A percentile compares a stretch with the other conserved stretches of the same genome.
These are phyloP conservation scores for Synanthedon myopaeformis DNA, from an alignment of 2,888 invertebrate genomes.

Conservation along the genomic window DNA sequence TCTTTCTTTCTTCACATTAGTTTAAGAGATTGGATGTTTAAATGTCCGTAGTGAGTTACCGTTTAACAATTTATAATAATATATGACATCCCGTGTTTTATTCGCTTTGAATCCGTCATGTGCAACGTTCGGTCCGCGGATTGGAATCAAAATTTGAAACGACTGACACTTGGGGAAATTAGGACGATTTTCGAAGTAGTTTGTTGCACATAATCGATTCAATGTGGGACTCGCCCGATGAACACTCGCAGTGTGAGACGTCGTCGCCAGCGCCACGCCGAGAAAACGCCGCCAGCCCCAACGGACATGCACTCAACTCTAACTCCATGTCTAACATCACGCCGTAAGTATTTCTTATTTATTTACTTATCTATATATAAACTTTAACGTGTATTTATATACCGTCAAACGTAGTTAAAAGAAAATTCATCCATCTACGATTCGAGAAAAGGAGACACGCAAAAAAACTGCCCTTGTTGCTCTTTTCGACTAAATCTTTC, in stretches of 20 bases:
- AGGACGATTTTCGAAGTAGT: constrained; percentile 71
- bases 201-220: constrained; percentile 73
- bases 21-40: constrained; percentile 58
- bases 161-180: constrained; percentile 47
- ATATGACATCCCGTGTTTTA: constrained; percentile 72
- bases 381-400: no score
- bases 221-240: constrained; percentile 72
- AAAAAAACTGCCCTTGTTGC: no score
- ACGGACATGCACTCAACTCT: constrained; percentile 55
- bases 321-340: constrained; percentile 70
- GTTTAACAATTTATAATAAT: constrained; percentile 63
- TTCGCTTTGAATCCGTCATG: constrained; percentile 72
- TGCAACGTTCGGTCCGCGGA: constrained; percentile 60
- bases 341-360: constrained; percentile 64
- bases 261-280: constrained; percentile 45
- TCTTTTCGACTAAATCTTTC: no score
- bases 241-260: constrained; percentile 64
- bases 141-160: constrained; percentile 28
- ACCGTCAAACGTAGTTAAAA: no score
- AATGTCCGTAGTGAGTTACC: constrained; percentile 62
- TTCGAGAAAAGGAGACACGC: no score
- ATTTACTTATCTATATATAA: background rate
- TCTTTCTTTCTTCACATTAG: constrained; percentile 33
- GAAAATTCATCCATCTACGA: no score
- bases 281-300: constrained; percentile 33